These are phyloP conservation scores for Operophtera brumata DNA, from an alignment of 2,888 invertebrate genomes.

Conservation along the genomic window DNA sequence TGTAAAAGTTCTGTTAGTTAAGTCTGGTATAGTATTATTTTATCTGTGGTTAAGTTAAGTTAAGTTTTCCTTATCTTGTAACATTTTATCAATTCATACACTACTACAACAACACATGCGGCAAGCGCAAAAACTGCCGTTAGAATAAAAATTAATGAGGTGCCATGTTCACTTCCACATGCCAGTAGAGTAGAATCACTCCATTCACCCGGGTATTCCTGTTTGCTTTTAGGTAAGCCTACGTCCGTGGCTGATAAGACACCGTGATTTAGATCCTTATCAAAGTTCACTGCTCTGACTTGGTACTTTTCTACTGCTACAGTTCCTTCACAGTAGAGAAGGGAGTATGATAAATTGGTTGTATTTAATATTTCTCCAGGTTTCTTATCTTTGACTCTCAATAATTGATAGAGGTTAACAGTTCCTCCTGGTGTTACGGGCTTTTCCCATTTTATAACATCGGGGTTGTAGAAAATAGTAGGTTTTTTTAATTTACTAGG, in stretches of 20 bases:
- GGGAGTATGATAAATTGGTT: conserved; percentile 39
- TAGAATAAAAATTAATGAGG: conserved; percentile 57
- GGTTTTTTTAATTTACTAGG: conserved; percentile 69
- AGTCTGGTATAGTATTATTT: no score
- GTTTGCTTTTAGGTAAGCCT: conserved; percentile 38
- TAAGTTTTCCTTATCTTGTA: neutral
- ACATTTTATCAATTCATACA: neutral
- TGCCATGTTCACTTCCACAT: conserved; percentile 51
- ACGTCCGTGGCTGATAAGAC: conserved; percentile 51
- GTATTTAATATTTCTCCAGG: conserved; percentile 50
- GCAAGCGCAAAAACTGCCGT: conserved; percentile 53
- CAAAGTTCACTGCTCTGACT: conserved; percentile 69
- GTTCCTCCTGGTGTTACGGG: conserved; percentile 78
- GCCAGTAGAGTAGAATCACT: conserved; percentile 56
- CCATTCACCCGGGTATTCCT: conserved; percentile 62
- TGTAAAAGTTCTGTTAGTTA: no score
- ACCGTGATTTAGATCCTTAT: conserved; percentile 59
- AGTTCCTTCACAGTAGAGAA: conserved; percentile 60
- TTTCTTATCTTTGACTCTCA: conserved; percentile 57
- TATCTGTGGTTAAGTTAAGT: no score
- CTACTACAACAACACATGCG: conserved; percentile 19
- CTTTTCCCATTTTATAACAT: conserved; percentile 71
- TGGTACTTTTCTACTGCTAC: conserved; percentile 59
- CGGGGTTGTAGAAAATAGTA: conserved; percentile 48
- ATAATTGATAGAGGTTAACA: conserved; percentile 81